Base-by-base conservation (phyloP, 2,888 invertebrate species). In the Tiphia femorata region DNA sequence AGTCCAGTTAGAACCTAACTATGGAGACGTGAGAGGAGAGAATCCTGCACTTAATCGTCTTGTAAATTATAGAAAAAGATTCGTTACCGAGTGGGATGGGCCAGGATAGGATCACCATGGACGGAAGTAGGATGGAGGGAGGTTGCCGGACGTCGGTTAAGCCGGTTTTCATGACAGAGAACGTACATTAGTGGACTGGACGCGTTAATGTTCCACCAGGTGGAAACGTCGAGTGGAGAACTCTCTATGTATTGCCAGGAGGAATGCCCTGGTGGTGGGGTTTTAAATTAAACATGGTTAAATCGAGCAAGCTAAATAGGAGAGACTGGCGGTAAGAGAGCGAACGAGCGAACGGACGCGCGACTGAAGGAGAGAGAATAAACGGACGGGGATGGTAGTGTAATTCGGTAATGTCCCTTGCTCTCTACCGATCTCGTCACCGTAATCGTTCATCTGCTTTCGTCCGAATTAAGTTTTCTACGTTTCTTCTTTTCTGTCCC, bases 131-230 rank as follows among this genome's bases (percentile, higher is more conserved):
- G 25, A 25, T 25, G 25, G 5, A 27, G 29, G 19, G 17, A 19
- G 19, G 47, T 55, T 23, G 57, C 46, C 29, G 49, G 50, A 44
- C 37, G 60, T 52, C 63, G 49, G 51, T 54, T 63, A 70, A 66
- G 63, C 63, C 52, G 49, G 49, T 67, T 64, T 54, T 48, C 67
- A 48, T 19, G 64, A 70, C 68, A 61, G 67, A 58, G 64, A 61
- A 70, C 43, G 60, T 64, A 56, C 70, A 68, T 70, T 68, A 67
- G 58, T 37, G 55, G 53, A 49, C 46, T 17, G 12, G 42, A 12
- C 43, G 49, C 49, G 64, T 50, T 64, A 60, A 58, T 54, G 67
- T 47, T 37, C 37, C 44, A 27, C 41, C 43, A 53, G 47, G 49
- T 54, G 56, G 43, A 50, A 54, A 44, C 51, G 47, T 35, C 27